Conservation (phyloP, 2,797 vertebrate genomes). For the Coregonus sp. region DNA sequence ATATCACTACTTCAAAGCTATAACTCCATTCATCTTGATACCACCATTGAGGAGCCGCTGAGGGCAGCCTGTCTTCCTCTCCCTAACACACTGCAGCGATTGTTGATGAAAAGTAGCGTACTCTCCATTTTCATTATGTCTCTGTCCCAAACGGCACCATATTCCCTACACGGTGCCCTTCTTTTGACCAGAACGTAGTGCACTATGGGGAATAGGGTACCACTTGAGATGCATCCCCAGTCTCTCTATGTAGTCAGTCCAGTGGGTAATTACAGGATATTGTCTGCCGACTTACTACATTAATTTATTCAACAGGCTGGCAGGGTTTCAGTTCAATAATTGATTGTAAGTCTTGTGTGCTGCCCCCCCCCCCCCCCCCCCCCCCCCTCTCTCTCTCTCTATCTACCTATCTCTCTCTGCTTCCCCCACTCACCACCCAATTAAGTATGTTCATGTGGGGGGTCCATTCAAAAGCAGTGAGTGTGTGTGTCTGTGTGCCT, state of each 20-base stretch:
- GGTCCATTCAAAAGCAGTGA: too few species aligned
- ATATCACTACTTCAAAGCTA: slow-evolving; percentile 9
- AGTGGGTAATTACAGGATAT: slow-evolving; percentile 26
- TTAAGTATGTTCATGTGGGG: too few species aligned
- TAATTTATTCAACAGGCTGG: slow-evolving; percentile 14
- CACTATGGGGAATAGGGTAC: too few species aligned
- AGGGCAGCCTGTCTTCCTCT: background rate
- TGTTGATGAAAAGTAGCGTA: slow-evolving; percentile 6
- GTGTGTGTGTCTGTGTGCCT: too few species aligned
- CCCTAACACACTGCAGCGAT: slow-evolving; percentile 14
- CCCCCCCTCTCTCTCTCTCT: background rate
- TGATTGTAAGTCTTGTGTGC: slow-evolving; percentile 16
- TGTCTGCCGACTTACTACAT: slow-evolving; percentile 6
- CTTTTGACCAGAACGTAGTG: too few species aligned
- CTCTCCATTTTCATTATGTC: slow-evolving; percentile 6
- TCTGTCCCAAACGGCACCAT: background rate
- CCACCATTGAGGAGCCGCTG: background rate
- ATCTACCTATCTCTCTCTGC: background rate
- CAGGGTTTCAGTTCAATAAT: slow-evolving; percentile 29
- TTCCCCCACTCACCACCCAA: background rate
- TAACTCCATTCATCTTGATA: slow-evolving; percentile 8
- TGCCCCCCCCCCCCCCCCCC: background rate
- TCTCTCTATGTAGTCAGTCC: background rate
- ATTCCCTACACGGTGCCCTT: too few species aligned
- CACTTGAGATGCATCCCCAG: too few species aligned